Evolutionary conservation across 2,113 vertebrate species (phyloP).

Genomic region (Poecilia latipinna): DNA sequence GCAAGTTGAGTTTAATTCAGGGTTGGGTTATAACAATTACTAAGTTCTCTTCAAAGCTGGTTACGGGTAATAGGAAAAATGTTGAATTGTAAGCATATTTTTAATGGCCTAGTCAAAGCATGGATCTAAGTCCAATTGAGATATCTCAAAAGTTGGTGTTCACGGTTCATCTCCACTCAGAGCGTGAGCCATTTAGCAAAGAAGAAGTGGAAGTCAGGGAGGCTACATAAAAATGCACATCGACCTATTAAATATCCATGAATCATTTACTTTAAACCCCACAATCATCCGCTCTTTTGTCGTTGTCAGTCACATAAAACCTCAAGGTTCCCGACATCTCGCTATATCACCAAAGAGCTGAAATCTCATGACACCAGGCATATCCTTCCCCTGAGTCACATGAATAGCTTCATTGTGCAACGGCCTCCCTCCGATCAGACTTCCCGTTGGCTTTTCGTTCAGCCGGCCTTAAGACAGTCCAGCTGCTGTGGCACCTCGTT

Average conservation of each 20-base stretch:
- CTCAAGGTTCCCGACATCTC: not conserved
- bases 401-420: slow-evolving; percentile 67
- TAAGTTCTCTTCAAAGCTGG: not conserved
- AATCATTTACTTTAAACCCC: not conserved
- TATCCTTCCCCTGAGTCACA: slow-evolving; percentile 46
- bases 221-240: not conserved
- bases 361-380: slow-evolving; percentile 58
- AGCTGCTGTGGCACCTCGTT: slow-evolving; percentile 44
- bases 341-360: not conserved
- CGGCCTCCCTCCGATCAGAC: slow-evolving; percentile 18
- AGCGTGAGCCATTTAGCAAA: too few relatives aligned
- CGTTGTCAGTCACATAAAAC: not conserved
- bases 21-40: too few relatives aligned
- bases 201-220: too few relatives aligned
- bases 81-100: not conserved
- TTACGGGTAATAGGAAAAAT: not conserved
- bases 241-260: not conserved
- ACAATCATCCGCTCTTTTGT: too few relatives aligned
- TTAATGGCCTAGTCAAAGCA: too few relatives aligned
- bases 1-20: not conserved
- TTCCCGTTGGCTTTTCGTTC: slow-evolving; percentile 37
- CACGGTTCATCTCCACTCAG: too few relatives aligned
- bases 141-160: too few relatives aligned
- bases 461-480: slow-evolving; percentile 39
- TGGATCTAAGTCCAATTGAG: too few relatives aligned